A percentile compares a stretch with the other conserved stretches of the same genome.
phyloP scores from a whole-genome alignment of 2,113 vertebrate species.

The Oceanites oceanicus region DNA sequence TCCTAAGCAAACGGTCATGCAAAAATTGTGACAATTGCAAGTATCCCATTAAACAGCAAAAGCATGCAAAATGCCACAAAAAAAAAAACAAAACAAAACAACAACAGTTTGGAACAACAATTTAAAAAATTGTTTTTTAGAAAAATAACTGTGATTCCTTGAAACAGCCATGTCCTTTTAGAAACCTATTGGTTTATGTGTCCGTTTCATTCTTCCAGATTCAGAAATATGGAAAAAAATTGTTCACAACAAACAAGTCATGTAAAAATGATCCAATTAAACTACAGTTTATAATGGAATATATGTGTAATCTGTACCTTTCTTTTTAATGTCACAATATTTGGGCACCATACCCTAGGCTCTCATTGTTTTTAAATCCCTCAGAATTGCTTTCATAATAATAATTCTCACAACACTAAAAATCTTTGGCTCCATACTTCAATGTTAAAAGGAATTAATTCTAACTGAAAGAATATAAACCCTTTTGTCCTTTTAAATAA shows the following conservation, averaged over 20 bases:
- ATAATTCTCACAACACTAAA: neutral
- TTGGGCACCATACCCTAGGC: neutral
- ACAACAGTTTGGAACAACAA: neutral
- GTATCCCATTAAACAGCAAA: neutral
- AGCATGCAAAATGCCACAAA: neutral
- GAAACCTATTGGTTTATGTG: neutral
- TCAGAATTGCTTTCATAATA: conserved; percentile 14
- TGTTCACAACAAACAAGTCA: neutral
- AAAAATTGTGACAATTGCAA: neutral
- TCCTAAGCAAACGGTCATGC: neutral
- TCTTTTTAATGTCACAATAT: conserved; percentile 15
- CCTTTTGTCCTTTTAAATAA: neutral
- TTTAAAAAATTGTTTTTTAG: neutral
- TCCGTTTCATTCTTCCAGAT: neutral
- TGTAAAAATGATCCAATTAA: neutral
- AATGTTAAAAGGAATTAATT: neutral
- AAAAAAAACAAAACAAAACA: too few species aligned
- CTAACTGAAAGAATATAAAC: conserved; percentile 9
- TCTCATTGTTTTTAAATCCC: neutral
- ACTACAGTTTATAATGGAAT: neutral
- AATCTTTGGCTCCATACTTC: neutral
- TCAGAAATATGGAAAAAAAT: neutral
- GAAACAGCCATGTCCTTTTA: neutral
- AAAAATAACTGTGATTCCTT: neutral
- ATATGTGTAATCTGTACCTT: neutral